phyloP scores from a whole-genome alignment of 2,113 vertebrate genomes.

The Meleagris gallopavo region DNA sequence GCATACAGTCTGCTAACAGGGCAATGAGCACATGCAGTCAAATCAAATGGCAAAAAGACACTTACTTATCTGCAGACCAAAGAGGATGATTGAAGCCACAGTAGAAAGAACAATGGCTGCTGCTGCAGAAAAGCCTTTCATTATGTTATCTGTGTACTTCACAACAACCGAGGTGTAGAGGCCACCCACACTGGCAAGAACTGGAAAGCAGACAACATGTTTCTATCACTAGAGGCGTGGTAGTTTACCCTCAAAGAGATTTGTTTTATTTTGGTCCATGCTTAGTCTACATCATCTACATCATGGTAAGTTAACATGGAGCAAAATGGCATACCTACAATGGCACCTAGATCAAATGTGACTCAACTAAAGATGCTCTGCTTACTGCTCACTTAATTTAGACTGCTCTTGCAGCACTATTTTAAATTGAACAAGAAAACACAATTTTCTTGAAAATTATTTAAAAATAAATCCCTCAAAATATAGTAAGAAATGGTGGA shows the following conservation, averaged over 20 bases:
- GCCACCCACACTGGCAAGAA: constrained; percentile 93
- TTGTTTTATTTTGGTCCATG: not conserved
- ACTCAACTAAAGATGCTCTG: not conserved
- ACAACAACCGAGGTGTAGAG: constrained; percentile 96
- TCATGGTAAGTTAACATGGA: not conserved
- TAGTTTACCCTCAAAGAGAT: not conserved
- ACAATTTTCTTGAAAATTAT: not conserved
- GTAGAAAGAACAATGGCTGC: constrained; percentile 98
- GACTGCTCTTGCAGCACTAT: not conserved
- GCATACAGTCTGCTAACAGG: not conserved
- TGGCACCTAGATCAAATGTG: not conserved
- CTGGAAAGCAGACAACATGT: constrained; percentile 70
- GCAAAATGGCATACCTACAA: rapidly evolving
- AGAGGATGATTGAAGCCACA: constrained; percentile 90
- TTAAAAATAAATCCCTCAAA: not conserved
- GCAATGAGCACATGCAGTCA: rapidly evolving
- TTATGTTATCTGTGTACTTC: constrained; percentile 99
- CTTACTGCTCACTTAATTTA: not conserved
- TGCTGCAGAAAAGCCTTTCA: constrained; percentile 98
- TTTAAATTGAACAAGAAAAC: not conserved
- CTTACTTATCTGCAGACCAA: constrained; percentile 96
- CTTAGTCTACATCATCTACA: no score
- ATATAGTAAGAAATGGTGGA: not conserved
- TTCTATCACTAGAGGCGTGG: not conserved
- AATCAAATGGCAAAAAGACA: constrained; percentile 12